These are phyloP conservation scores for Oriolus oriolus DNA, from an alignment of 2,113 vertebrate species.

Conservation along the genomic window DNA sequence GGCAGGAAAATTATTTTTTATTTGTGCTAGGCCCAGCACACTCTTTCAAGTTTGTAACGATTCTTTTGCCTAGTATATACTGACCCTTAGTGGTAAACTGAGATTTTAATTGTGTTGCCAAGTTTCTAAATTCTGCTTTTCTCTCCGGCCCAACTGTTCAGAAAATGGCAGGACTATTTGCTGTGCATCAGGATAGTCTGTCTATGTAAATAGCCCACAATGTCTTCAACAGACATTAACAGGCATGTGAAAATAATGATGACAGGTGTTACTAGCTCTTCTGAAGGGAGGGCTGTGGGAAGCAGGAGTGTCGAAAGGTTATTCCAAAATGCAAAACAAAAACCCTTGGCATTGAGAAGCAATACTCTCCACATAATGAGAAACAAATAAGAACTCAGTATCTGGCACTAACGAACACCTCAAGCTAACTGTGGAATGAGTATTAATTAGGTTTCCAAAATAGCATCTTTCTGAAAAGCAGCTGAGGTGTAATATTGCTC, in stretches of 20 bases:
- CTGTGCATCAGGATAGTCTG: background rate
- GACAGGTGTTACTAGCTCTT: slow-evolving; percentile 30
- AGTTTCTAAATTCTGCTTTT: background rate
- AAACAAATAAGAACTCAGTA: slow-evolving; percentile 48
- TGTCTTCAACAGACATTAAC: background rate
- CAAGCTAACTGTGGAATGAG: slow-evolving; percentile 37
- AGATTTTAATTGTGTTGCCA: background rate
- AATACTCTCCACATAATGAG: slow-evolving; percentile 44
- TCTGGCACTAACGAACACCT: slow-evolving; percentile 49
- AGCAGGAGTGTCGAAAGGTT: slow-evolving; percentile 18
- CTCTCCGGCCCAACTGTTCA: background rate
- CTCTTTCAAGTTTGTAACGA: background rate
- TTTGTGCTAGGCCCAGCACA: background rate
- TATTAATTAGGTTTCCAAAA: slow-evolving; percentile 61
- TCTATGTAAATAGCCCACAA: background rate
- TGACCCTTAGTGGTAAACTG: slow-evolving; percentile 53
- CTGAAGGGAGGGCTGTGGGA: background rate
- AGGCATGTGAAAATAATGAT: slow-evolving; percentile 1
- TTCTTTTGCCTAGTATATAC: slow-evolving; percentile 10
- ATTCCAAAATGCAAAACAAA: slow-evolving; percentile 32
- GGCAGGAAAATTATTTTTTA: background rate
- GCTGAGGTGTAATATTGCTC: slow-evolving; percentile 51
- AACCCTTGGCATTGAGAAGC: slow-evolving; percentile 12
- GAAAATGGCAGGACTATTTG: slow-evolving; percentile 28
- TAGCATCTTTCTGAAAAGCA: slow-evolving; percentile 57